phyloP scores from a whole-genome alignment of 2,888 invertebrate species.

The Phania funesta region DNA sequence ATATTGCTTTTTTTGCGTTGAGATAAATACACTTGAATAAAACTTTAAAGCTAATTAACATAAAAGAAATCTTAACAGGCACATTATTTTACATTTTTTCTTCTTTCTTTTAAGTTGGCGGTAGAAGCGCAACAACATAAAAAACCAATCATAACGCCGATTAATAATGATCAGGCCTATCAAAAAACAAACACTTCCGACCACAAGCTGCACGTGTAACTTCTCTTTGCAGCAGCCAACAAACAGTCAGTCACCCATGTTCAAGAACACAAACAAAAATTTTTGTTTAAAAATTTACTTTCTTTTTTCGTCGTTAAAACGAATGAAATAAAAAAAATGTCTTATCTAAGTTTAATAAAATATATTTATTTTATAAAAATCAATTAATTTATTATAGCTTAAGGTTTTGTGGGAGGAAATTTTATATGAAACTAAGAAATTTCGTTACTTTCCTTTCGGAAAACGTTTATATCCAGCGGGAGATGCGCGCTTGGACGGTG shows the following conservation, averaged over 20 bases:
- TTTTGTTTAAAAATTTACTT: slow-evolving; percentile 17
- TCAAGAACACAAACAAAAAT: not conserved
- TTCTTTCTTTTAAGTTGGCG: not conserved
- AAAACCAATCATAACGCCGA: not conserved
- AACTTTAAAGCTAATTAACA: slow-evolving; percentile 17
- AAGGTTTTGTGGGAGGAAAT: too few relatives aligned
- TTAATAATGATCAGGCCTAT: not conserved
- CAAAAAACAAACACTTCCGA: not conserved
- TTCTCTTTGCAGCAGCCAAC: not conserved
- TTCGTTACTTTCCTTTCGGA: too few relatives aligned
- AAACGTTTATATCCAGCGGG: too few relatives aligned
- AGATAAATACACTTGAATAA: not conserved
- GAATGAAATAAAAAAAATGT: not conserved
- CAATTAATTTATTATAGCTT: too few relatives aligned
- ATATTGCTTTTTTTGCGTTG: too few relatives aligned
- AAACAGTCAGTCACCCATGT: too few relatives aligned
- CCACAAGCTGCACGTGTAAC: too few relatives aligned
- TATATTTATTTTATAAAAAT: too few relatives aligned
- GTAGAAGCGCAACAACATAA: not conserved
- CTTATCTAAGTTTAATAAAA: too few relatives aligned
- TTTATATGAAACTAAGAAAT: too few relatives aligned
- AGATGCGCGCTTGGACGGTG: too few relatives aligned
- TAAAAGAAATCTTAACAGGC: slow-evolving; percentile 23
- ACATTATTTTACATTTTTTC: not conserved
- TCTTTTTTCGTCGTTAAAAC: slow-evolving; percentile 17